Evolutionary conservation across 1,140 invertebrate species (phyloP), one percentile per base, ranked within the genome.

Genomic region (Cotesia glomerata): DNA sequence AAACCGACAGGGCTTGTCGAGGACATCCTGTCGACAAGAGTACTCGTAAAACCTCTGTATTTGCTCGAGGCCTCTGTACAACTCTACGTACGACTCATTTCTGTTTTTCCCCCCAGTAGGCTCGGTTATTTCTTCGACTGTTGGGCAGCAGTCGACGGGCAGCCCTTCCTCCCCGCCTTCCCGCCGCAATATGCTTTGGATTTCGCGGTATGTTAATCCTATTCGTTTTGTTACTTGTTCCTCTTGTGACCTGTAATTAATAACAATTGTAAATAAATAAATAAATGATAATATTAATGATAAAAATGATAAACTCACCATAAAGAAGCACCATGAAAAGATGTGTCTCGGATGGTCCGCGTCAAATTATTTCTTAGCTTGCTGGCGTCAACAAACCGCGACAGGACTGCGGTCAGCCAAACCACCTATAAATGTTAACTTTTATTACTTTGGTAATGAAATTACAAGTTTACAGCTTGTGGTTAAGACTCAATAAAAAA

Each of bases 91-190:
- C 78, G 91, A 88, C 13, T 91, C 91, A 65, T 92, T 86, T 74
- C 89, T 90, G 78, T 94, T 95, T 58, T 91, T 89, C 74, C 94
- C 95, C 54, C 93, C 93, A 69, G 89, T 84, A 34, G 94, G 94
- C 81, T 93, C 91, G 63, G 93, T 90, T 89, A 93, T 92, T 82
- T 95, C 92, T 73, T 91, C 86, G 13, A 93, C 89, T 32, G 91
- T 91, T 18, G 94, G 94, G 85, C 95, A 96, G 85, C 94, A 96
- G 77, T 95, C 92, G 51, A 93, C 91, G 18, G 88, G 83, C 32
- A 83, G 84, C 72, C 88, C 88, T 36, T 85, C 79, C 62, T 90
- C 88, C 61, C 87, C 86, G 59, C 87, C 88, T 83, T 93, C 91
- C 68, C 85, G 82, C 71, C 89, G 85, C 76, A 92, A 82, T 66